These are phyloP conservation scores for Pycnomerus fuliginosus DNA, from an alignment of 2,888 invertebrate genomes.

Conservation along the genomic window DNA sequence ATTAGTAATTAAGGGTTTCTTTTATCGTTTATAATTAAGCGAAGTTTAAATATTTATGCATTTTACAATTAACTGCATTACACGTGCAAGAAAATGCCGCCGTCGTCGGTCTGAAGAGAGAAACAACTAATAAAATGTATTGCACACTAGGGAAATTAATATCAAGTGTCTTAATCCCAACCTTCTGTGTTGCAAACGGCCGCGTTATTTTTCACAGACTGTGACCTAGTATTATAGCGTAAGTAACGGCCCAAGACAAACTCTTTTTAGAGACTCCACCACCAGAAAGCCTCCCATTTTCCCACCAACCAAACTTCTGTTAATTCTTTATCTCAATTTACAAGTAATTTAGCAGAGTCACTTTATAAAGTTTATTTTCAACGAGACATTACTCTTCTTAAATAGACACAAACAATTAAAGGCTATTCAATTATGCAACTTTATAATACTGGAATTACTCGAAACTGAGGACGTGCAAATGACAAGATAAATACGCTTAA, in stretches of 20 bases:
- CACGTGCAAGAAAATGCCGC: slow-evolving; percentile 48
- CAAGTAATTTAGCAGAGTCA: slow-evolving; percentile 26
- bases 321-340: slow-evolving; percentile 45
- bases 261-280: slow-evolving; percentile 41
- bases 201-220: slow-evolving; percentile 52
- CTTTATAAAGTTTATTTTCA: slow-evolving; percentile 14
- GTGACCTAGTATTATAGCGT: slow-evolving; percentile 51
- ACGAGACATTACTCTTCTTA: slow-evolving; percentile 8
- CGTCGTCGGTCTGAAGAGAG: slow-evolving; percentile 49
- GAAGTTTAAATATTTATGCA: slow-evolving; percentile 49
- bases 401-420: slow-evolving; percentile 10
- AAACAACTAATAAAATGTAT: slow-evolving; percentile 56
- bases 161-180: slow-evolving; percentile 55
- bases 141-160: slow-evolving; percentile 55
- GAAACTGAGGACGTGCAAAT: no score
- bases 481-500: no score
- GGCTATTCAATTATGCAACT: slow-evolving; percentile 4
- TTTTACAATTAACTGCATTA: slow-evolving; percentile 50
- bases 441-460: slow-evolving; percentile 1
- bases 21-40: slow-evolving; percentile 27
- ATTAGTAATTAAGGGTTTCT: slow-evolving; percentile 11
- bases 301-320: slow-evolving; percentile 32
- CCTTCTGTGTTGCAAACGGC: slow-evolving; percentile 51
- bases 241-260: slow-evolving; percentile 46
- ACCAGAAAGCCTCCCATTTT: slow-evolving; percentile 28